A percentile compares a stretch with the other conserved stretches of the same genome.
Evolutionary conservation across 1,140 invertebrate species (phyloP).

Genomic region (Zaprionus kolodkinae): DNA sequence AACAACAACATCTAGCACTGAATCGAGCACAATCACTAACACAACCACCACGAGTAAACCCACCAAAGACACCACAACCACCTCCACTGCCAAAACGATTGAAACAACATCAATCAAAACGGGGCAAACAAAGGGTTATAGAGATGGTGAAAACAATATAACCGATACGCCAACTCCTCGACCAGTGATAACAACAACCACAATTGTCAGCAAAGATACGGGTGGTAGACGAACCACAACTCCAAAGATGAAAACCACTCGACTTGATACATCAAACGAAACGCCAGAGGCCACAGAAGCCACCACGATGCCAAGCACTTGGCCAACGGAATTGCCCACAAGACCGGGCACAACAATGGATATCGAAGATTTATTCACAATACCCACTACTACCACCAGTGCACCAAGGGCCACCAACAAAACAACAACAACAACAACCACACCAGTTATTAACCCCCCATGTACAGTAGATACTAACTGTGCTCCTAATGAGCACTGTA

Average conservation of each 20-base stretch:
- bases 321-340: constrained; percentile 81
- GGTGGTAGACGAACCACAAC: constrained; percentile 63
- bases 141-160: constrained; percentile 83
- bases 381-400: constrained; percentile 53
- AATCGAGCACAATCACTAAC: constrained; percentile 74
- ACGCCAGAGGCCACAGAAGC: constrained; percentile 63
- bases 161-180: constrained; percentile 69
- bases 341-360: constrained; percentile 71
- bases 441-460: constrained; percentile 80
- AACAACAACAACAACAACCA: constrained; percentile 62
- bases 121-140: constrained; percentile 73
- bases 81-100: constrained; percentile 17
- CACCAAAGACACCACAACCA: constrained; percentile 6
- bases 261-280: constrained; percentile 79
- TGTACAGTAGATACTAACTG: constrained; percentile 85
- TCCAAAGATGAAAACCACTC: constrained; percentile 79
- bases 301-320: constrained; percentile 57
- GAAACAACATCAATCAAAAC: constrained; percentile 71
- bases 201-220: constrained; percentile 50
- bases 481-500: constrained; percentile 85
- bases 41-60: constrained; percentile 63
- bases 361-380: constrained; percentile 47
- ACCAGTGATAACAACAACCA: constrained; percentile 60
- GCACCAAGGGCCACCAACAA: constrained; percentile 55
- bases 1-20: constrained; percentile 58